A percentile compares a stretch with the other conserved stretches of the same genome.
Evolutionary conservation across 1,140 invertebrate species (phyloP).

Genomic region (Mycetomoellerius zeteki): DNA sequence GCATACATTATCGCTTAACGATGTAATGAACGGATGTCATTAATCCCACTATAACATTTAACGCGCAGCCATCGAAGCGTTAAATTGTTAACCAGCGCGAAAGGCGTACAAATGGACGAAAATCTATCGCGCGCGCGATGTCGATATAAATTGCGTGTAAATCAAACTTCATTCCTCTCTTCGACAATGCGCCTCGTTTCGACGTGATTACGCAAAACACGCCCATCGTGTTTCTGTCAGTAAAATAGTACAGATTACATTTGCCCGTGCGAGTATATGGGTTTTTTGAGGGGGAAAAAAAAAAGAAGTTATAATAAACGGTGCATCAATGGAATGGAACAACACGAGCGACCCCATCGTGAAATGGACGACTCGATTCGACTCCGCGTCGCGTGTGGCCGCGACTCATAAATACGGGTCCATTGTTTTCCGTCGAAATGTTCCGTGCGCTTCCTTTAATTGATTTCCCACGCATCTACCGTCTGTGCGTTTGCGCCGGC

Average conservation of each 20-base stretch:
- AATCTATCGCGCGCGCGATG: conserved; percentile 16
- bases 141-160: conserved; percentile 29
- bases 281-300: conserved; percentile 25
- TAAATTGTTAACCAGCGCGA: conserved; percentile 48
- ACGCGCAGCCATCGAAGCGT: conserved; percentile 21
- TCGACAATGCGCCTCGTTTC: conserved; percentile 42
- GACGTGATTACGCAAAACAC: conserved; percentile 48
- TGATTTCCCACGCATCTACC: conserved; percentile 63
- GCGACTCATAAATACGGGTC: conserved; percentile 67
- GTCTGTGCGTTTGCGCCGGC: background rate
- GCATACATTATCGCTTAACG: background rate
- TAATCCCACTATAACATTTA: conserved; percentile 16
- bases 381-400: conserved; percentile 51
- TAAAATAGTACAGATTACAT: conserved; percentile 48
- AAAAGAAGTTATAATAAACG: conserved; percentile 26
- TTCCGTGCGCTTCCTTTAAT: conserved; percentile 66
- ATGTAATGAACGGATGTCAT: background rate
- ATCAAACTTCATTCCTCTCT: conserved; percentile 37
- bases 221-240: conserved; percentile 40
- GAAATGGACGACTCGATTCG: conserved; percentile 64
- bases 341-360: background rate
- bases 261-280: background rate
- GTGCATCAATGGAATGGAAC: conserved; percentile 26
- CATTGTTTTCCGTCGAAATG: conserved; percentile 63
- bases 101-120: conserved; percentile 36